Conservation (phyloP, 2,888 invertebrate species). For the Eurytoma adleriae region DNA sequence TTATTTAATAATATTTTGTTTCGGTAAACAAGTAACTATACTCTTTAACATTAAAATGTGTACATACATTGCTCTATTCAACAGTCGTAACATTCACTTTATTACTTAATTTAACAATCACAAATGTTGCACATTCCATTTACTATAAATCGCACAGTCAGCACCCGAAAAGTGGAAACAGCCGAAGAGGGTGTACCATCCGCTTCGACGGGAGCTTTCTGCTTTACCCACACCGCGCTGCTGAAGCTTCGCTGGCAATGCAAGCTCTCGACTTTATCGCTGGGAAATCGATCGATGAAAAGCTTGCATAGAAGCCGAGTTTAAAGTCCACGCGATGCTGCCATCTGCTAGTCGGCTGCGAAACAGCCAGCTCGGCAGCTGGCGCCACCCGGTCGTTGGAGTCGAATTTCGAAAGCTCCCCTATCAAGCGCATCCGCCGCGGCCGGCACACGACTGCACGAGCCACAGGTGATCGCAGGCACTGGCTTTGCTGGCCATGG, state of each 20-base stretch:
- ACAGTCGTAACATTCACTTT: too few relatives aligned
- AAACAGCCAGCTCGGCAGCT: slow-evolving; percentile 3
- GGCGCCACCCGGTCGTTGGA: slow-evolving; percentile 7
- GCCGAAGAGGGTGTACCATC: background rate
- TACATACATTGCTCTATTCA: too few relatives aligned
- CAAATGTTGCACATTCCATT: too few relatives aligned
- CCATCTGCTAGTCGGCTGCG: slow-evolving; percentile 12
- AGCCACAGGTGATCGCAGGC: slow-evolving; percentile 40
- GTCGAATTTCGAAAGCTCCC: background rate
- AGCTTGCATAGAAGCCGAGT: background rate
- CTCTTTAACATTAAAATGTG: too few relatives aligned
- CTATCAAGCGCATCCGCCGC: background rate
- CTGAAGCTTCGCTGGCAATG: slow-evolving; percentile 19
- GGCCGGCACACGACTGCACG: background rate
- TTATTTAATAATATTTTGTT: too few relatives aligned
- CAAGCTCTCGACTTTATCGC: slow-evolving; percentile 34
- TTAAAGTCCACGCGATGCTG: slow-evolving; percentile 14
- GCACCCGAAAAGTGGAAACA: slow-evolving; percentile 12
- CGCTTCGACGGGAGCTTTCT: slow-evolving; percentile 24
- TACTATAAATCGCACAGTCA: background rate
- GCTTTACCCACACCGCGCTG: slow-evolving; percentile 39
- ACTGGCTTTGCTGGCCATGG: background rate
- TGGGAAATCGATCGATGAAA: slow-evolving; percentile 42
- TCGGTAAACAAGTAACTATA: too few relatives aligned
- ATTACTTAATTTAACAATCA: too few relatives aligned